Base-by-base conservation (phyloP, 2,113 vertebrate species). In the Dicaeum eximium region DNA sequence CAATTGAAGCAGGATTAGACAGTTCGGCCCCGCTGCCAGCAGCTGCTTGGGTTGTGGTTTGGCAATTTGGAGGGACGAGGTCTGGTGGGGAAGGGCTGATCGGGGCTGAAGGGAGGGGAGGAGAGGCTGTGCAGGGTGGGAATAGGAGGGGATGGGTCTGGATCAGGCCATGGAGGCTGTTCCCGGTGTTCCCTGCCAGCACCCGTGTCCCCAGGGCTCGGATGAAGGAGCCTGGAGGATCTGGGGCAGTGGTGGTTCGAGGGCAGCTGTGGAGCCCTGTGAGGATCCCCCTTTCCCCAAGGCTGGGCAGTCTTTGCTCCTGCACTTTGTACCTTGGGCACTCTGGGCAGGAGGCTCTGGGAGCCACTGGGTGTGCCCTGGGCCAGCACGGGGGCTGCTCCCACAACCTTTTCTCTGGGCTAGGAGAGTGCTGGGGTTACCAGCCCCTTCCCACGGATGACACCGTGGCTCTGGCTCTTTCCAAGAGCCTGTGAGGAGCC, bases 131-230 rank as follows among this genome's bases (percentile, higher is more conserved):
- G 50, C 17, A 82, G 13, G 7, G 18, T 48, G 47, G 58, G 27
- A 83, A 19, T 1, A 44, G 27, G 14, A 28, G 17, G 2, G 58
- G 5, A 10, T 4, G 6, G 15, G 13, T 81, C 18, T 54, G 69
- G 51, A 58, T 58, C n/a, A 47, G 38, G 51, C 19, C 5, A 0
- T 58, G 23, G 38, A 27, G 27, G 16, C 38, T 91, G 35, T 73
- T 24, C 7, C 9, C 4, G 0, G 42, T 1, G 0, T 44, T 73
- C 48, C 5, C 31, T 3, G 0, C 27, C 71, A 66, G 42, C 51
- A 15, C 4, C 24, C 0, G 0, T 15, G 9, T 50, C 13, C 54
- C 1, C 5, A 61, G 33, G 44, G 30, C 35, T 94, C 0, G 0
- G 25, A 13, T 9, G 31, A 58, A 60, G 67, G 40, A 88, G 22